These are phyloP conservation scores for Galaxias olidus DNA, from an alignment of 2,797 vertebrate genomes.

Conservation along the genomic window DNA sequence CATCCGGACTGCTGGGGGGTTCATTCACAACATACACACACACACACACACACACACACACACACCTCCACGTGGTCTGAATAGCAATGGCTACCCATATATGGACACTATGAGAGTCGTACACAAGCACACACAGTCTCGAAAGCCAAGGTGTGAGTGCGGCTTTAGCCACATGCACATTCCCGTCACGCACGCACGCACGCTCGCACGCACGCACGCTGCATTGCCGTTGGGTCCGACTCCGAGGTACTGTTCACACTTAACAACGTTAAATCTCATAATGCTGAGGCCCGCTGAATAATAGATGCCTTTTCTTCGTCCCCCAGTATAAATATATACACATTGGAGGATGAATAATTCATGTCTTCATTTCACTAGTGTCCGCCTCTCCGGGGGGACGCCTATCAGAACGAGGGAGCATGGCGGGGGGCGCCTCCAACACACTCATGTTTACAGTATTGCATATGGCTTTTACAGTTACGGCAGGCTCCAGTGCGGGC, in stretches of 20 bases:
- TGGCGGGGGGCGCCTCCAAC: neutral
- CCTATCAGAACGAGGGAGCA: constrained; percentile 1
- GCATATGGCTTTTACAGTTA: too few relatives aligned
- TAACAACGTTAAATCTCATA: neutral
- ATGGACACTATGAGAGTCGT: too few relatives aligned
- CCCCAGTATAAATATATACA: constrained; percentile 48
- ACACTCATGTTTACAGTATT: neutral
- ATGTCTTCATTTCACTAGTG: constrained; percentile 33
- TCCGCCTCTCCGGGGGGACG: constrained; percentile 10
- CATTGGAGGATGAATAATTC: constrained; percentile 44
- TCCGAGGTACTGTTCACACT: too few relatives aligned
- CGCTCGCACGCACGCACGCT: neutral
- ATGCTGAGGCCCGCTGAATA: constrained; percentile 20
- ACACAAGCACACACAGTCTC: neutral
- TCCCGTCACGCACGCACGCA: neutral
- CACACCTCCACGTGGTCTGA: neutral
- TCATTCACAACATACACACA: neutral
- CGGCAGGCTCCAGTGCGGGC: too few relatives aligned
- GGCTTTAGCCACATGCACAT: too few relatives aligned
- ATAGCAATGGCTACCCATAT: too few relatives aligned
- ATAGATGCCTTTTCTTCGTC: constrained; percentile 31
- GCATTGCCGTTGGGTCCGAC: too few relatives aligned
- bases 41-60: constrained; percentile 1
- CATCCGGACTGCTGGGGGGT: too few relatives aligned
- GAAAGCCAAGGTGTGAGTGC: neutral